Evolutionary conservation across 2,888 invertebrate species (phyloP).

Genomic region (Flexamia atlantica): DNA sequence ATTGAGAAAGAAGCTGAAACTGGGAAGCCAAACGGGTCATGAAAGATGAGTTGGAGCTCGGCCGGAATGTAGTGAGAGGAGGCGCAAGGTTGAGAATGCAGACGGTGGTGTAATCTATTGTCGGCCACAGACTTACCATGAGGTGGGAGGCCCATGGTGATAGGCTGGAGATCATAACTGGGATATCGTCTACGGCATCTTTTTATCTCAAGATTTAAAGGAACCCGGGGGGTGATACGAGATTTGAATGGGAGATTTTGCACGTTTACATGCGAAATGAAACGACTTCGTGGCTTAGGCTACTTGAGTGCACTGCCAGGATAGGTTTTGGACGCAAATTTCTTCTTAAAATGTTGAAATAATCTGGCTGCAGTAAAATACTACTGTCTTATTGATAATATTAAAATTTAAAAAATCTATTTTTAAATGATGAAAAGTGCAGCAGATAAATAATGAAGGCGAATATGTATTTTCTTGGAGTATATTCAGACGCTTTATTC

Average conservation of each 20-base stretch:
- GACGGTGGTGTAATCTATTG: constrained; percentile 42
- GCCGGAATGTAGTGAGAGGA: constrained; percentile 25
- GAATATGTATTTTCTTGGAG: no score
- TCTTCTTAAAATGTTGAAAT: no score
- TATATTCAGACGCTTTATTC: no score
- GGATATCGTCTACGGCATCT: background rate
- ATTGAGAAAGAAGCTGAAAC: no score
- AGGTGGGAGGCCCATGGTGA: background rate
- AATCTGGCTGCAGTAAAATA: no score
- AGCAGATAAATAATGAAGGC: no score
- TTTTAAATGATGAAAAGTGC: no score
- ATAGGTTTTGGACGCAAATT: background rate
- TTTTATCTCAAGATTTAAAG: constrained; percentile 8
- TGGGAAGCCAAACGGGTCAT: background rate
- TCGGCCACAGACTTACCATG: background rate
- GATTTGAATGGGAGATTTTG: background rate
- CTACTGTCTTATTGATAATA: no score
- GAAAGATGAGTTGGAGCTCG: background rate
- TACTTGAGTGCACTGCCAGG: background rate
- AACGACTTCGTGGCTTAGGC: background rate
- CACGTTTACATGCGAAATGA: background rate
- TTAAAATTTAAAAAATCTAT: no score
- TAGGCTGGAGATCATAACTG: background rate
- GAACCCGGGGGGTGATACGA: background rate
- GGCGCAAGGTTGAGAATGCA: background rate